Percentiles rank a stretch among this genome's conserved stretches.
These are phyloP conservation scores for Anthopleura xanthogrammica DNA, from an alignment of 92 coral and sea anemone genomes.

Conservation along the genomic window DNA sequence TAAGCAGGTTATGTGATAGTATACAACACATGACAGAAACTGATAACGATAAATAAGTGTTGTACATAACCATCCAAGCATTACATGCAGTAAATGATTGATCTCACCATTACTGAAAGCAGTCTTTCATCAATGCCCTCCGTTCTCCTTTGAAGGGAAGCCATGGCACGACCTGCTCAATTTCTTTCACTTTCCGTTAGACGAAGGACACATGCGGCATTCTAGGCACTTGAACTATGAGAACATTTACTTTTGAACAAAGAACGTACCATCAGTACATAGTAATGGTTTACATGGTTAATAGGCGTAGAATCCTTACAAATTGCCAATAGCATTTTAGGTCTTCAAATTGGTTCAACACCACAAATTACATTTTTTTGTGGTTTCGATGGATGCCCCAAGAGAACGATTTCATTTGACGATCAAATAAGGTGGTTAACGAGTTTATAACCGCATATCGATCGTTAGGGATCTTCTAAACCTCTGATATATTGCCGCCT, in stretches of 20 bases:
- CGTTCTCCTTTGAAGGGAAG: not conserved
- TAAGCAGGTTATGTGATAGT: no score
- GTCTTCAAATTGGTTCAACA: conserved; percentile 12
- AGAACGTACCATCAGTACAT: not conserved
- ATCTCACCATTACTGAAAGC: conserved; percentile 20
- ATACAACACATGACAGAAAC: no score
- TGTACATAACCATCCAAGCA: no score
- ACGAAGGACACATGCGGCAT: not conserved
- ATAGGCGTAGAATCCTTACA: conserved; percentile 1
- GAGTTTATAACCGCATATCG: not conserved
- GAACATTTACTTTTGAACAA: not conserved
- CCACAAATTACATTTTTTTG: conserved; percentile 22
- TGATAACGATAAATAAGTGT: no score
- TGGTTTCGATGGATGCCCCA: conserved; percentile 13
- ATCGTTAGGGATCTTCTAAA: not conserved
- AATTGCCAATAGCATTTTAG: conserved; percentile 16
- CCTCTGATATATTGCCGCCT: not conserved
- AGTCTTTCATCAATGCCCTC: conserved; percentile 13
- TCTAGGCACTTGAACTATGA: not conserved
- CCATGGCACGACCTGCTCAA: not conserved
- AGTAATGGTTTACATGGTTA: not conserved
- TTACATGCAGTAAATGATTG: no score
- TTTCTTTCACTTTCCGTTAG: not conserved
- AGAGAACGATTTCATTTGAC: conserved; percentile 6
- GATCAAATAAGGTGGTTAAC: not conserved